Conservation (phyloP, 2,797 vertebrate genomes). For the Pseudochromis fuscus region DNA sequence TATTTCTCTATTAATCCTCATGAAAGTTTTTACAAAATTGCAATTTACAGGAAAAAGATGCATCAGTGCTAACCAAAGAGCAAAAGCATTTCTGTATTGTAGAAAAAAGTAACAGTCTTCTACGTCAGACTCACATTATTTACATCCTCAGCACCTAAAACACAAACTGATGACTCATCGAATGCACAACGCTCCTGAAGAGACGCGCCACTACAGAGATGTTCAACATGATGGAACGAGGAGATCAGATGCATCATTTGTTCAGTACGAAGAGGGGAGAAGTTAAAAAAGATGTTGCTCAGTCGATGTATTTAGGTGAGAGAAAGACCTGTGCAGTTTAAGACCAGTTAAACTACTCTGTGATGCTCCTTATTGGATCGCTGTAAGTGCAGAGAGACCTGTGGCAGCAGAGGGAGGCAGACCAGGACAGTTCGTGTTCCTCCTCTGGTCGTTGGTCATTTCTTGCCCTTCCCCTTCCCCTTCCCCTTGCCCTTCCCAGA, state of each 20-base stretch:
- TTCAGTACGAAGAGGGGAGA: slow-evolving; percentile 10
- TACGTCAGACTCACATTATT: slow-evolving; percentile 67
- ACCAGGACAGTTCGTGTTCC: slow-evolving; percentile 1
- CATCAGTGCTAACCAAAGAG: slow-evolving; percentile 16
- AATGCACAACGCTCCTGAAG: slow-evolving; percentile 6
- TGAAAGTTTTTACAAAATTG: slow-evolving; percentile 70
- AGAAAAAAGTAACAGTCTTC: slow-evolving; percentile 57
- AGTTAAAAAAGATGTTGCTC: slow-evolving; percentile 19
- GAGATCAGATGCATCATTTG: slow-evolving; percentile 14
- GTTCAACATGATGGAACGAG: slow-evolving; percentile 61
- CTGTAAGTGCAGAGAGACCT: slow-evolving; percentile 37
- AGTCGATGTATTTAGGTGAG: background rate
- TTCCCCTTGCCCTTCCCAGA: slow-evolving; percentile 89
- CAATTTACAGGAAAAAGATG: slow-evolving; percentile 63
- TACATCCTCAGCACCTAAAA: slow-evolving; percentile 56
- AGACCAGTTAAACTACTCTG: slow-evolving; percentile 16
- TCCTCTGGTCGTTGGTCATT: slow-evolving; percentile 52
- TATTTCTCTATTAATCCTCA: slow-evolving; percentile 59
- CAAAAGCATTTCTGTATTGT: slow-evolving; percentile 28
- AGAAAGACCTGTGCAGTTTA: slow-evolving; percentile 34
- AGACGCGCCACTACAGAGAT: slow-evolving; percentile 6
- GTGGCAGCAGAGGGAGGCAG: slow-evolving; percentile 12
- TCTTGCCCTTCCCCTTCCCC: slow-evolving; percentile 70
- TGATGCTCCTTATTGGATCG: slow-evolving; percentile 10
- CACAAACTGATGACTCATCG: slow-evolving; percentile 9